Evolutionary conservation across 2,113 vertebrate species (phyloP).

Genomic region (Phalacrocorax brasilianus): DNA sequence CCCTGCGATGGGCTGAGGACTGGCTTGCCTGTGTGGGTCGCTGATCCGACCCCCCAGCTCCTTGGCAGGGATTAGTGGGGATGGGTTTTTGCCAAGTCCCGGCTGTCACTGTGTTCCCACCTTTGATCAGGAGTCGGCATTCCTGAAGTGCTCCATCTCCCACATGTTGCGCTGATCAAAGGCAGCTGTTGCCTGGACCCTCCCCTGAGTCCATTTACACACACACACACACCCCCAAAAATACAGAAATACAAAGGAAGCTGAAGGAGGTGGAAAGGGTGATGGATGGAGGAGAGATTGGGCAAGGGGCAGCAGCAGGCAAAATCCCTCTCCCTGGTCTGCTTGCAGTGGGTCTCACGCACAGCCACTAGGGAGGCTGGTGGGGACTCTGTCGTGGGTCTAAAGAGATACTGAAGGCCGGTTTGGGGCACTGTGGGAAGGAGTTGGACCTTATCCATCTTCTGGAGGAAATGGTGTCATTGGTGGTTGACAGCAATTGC

Average conservation of each 20-base stretch:
- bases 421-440: background rate
- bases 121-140: conserved; percentile 79
- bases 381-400: background rate
- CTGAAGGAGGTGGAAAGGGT: background rate
- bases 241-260: conserved; percentile 15
- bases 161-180: conserved; percentile 80
- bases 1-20: fast-evolving
- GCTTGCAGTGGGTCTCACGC: background rate
- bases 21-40: background rate
- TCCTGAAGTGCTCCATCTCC: conserved; percentile 71
- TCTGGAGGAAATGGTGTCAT: background rate
- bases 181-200: conserved; percentile 76
- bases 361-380: background rate
- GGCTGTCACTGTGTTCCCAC: conserved; percentile 73
- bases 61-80: background rate
- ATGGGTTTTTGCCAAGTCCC: conserved; percentile 60
- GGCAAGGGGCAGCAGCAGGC: background rate
- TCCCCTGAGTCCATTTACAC: conserved; percentile 48
- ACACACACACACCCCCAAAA: background rate
- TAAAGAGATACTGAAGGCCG: background rate
- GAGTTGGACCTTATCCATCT: background rate
- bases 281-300: background rate
- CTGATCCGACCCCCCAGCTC: background rate
- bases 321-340: background rate
- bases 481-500: background rate